phyloP scores from a whole-genome alignment of 1,140 invertebrate genomes.

The Drosophila biarmipes region DNA sequence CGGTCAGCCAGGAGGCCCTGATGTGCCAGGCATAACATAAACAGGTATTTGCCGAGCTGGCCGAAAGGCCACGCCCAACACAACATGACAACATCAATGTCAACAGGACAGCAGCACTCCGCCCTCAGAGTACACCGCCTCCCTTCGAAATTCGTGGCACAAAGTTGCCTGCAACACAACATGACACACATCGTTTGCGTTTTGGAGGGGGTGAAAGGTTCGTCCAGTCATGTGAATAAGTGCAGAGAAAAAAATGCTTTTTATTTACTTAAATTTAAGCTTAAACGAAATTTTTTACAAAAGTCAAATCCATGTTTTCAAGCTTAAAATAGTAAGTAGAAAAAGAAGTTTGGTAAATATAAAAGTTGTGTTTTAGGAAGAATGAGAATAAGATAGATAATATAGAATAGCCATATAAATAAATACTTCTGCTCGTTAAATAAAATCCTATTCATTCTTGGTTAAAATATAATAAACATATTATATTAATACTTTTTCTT shows the following conservation, averaged over 20 bases:
- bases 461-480: not conserved
- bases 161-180: slow-evolving; percentile 34
- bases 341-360: too few relatives aligned
- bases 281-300: too few relatives aligned
- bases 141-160: slow-evolving; percentile 31
- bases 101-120: slow-evolving; percentile 52
- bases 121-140: slow-evolving; percentile 48
- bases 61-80: slow-evolving; percentile 57
- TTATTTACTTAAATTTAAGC: not conserved
- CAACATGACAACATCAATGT: slow-evolving; percentile 69
- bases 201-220: slow-evolving; percentile 13
- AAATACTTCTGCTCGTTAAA: not conserved
- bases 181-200: slow-evolving; percentile 39
- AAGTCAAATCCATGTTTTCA: too few relatives aligned
- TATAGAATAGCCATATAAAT: too few relatives aligned
- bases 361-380: too few relatives aligned
- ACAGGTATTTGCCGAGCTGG: slow-evolving; percentile 73
- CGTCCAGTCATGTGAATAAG: slow-evolving; percentile 52
- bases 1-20: slow-evolving; percentile 22
- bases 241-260: slow-evolving; percentile 5
- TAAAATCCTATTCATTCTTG: not conserved
- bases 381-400: too few relatives aligned
- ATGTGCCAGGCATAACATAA: slow-evolving; percentile 68
- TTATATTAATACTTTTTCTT: too few relatives aligned
- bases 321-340: too few relatives aligned